These are phyloP conservation scores for Chrysina gloriosa DNA, from an alignment of 2,888 invertebrate genomes.

Conservation along the genomic window DNA sequence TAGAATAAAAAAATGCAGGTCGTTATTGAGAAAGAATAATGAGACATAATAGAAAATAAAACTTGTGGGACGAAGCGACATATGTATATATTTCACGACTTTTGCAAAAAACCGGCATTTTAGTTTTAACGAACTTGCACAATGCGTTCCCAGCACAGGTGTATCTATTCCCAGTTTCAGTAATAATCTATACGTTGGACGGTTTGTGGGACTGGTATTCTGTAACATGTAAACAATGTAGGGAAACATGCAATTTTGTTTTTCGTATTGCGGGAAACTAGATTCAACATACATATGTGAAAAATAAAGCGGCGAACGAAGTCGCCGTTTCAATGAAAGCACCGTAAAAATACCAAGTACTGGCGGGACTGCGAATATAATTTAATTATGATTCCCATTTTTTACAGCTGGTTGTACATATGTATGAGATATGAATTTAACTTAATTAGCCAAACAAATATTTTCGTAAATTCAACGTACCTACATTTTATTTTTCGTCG, in stretches of 20 bases:
- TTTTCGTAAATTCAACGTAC: slow-evolving; percentile 5
- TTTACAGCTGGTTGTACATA: neutral
- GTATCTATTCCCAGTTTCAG: too few relatives aligned
- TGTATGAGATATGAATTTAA: neutral
- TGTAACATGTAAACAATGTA: too few relatives aligned
- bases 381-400: slow-evolving; percentile 15
- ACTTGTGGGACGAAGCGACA: too few relatives aligned
- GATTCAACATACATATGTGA: neutral
- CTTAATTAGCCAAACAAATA: slow-evolving; percentile 20
- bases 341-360: neutral
- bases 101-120: too few relatives aligned
- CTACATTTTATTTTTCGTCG: slow-evolving; percentile 15
- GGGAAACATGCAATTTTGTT: neutral
- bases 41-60: too few relatives aligned
- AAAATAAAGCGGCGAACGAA: neutral
- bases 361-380: slow-evolving; percentile 16
- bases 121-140: too few relatives aligned
- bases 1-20: too few relatives aligned
- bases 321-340: neutral
- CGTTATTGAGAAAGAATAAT: too few relatives aligned
- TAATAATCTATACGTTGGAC: too few relatives aligned
- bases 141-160: too few relatives aligned
- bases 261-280: neutral
- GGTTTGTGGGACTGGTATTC: too few relatives aligned
- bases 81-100: too few relatives aligned